Conservation (phyloP, 2,888 invertebrate genomes). For the Dynastes maya region DNA sequence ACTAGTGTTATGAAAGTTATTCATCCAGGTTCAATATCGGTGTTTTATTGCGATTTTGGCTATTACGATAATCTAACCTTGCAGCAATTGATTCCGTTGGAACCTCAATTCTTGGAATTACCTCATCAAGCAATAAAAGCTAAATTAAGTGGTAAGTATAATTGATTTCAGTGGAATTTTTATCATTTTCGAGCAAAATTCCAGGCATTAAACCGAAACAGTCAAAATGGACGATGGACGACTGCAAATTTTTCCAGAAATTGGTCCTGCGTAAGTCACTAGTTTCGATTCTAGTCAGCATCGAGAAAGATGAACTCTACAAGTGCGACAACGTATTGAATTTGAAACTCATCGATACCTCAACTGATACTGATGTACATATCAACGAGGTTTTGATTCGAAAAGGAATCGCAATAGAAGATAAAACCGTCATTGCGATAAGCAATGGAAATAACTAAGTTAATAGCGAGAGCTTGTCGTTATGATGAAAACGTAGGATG, state of each 20-base stretch:
- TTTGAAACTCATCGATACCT: conserved; percentile 81
- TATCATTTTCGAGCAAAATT: conserved; percentile 22
- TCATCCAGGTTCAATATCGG: conserved; percentile 73
- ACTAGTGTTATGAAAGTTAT: conserved; percentile 74
- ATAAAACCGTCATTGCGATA: background rate
- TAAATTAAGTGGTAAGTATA: conserved; percentile 74
- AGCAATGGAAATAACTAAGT: conserved; percentile 24
- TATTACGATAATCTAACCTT: conserved; percentile 75
- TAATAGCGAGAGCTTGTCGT: too few species aligned
- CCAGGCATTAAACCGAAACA: conserved; percentile 73
- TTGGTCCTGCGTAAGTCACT: conserved; percentile 81
- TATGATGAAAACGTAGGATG: too few species aligned
- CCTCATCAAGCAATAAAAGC: conserved; percentile 81
- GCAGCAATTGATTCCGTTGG: conserved; percentile 73
- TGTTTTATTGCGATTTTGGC: conserved; percentile 79
- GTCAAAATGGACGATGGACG: conserved; percentile 81
- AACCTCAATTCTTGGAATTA: conserved; percentile 73
- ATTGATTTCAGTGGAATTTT: conserved; percentile 29
- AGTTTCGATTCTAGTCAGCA: conserved; percentile 78
- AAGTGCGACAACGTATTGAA: conserved; percentile 77
- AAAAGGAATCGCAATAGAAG: conserved; percentile 70
- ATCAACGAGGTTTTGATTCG: conserved; percentile 78
- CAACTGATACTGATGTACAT: conserved; percentile 78
- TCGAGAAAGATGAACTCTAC: conserved; percentile 76
- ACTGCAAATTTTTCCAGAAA: conserved; percentile 82